Evolutionary conservation across 1,140 invertebrate species (phyloP).

Genomic region (Pygmarrhopalites habei): DNA sequence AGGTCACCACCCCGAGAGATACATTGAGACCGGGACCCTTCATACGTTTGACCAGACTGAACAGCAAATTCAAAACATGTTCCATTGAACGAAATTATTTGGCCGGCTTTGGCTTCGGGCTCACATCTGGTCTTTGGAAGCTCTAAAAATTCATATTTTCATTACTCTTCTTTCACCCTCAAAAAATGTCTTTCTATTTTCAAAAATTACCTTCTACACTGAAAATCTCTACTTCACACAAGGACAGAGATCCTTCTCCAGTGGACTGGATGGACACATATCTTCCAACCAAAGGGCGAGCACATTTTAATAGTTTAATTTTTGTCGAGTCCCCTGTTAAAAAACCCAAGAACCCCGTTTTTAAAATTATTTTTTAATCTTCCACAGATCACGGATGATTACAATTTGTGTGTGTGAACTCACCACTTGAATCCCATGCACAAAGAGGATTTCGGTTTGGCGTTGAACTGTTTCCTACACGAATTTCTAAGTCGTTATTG

Average conservation of each 20-base stretch:
- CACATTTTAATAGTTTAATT: slow-evolving; percentile 73
- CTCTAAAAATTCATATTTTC: slow-evolving; percentile 40
- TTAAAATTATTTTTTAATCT: too few relatives aligned
- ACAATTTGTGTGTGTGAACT: too few relatives aligned
- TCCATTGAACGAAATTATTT: slow-evolving; percentile 66
- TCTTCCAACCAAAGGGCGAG: slow-evolving; percentile 70
- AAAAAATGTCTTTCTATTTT: too few relatives aligned
- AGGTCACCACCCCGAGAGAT: slow-evolving; percentile 28
- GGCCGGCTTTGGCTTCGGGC: slow-evolving; percentile 39
- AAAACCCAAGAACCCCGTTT: not conserved
- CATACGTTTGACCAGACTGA: slow-evolving; percentile 19
- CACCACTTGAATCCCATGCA: slow-evolving; percentile 84
- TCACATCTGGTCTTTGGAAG: slow-evolving; percentile 42
- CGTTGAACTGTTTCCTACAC: slow-evolving; percentile 79
- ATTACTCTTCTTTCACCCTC: too few relatives aligned
- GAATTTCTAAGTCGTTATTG: slow-evolving; percentile 79
- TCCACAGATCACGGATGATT: too few relatives aligned
- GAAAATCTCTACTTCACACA: slow-evolving; percentile 87
- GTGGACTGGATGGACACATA: slow-evolving; percentile 82
- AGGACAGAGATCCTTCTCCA: slow-evolving; percentile 76
- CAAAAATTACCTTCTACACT: slow-evolving; percentile 84
- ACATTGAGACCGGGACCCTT: slow-evolving; percentile 28
- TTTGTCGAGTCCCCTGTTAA: slow-evolving; percentile 74
- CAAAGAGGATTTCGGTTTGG: slow-evolving; percentile 75
- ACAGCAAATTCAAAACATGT: slow-evolving; percentile 75